Percentiles rank a stretch among this genome's conserved stretches.
phyloP scores from a whole-genome alignment of 2,113 vertebrate species.

The Perca fluviatilis region DNA sequence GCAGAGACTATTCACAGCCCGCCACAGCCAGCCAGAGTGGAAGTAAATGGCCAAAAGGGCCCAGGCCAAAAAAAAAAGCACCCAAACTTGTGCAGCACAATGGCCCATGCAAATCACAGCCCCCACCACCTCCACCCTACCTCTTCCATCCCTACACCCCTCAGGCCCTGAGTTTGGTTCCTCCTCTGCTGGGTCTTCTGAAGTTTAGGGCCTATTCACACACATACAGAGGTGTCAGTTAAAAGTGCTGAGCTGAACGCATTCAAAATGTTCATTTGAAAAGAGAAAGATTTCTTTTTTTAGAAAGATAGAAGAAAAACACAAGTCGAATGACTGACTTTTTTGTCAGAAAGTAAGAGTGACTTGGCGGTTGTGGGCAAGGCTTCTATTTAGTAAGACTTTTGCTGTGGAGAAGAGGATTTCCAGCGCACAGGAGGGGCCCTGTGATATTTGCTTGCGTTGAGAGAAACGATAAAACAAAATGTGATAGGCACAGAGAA shows the following conservation, averaged over 20 bases:
- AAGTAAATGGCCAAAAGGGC: constrained; percentile 90
- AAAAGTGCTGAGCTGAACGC: constrained; percentile 78
- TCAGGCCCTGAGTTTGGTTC: constrained; percentile 66
- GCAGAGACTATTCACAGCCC: constrained; percentile 87
- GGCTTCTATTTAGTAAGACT: constrained; percentile 36
- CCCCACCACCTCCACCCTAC: constrained; percentile 72
- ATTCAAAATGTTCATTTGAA: constrained; percentile 74
- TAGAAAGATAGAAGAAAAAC: constrained; percentile 73
- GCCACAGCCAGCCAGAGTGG: constrained; percentile 90
- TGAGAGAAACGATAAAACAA: constrained; percentile 40
- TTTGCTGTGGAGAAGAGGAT: constrained; percentile 15
- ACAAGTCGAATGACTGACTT: constrained; percentile 78
- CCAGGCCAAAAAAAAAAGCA: constrained; percentile 86
- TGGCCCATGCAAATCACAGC: constrained; percentile 87
- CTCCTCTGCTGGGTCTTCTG: constrained; percentile 80
- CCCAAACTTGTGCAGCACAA: constrained; percentile 90
- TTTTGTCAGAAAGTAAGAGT: constrained; percentile 75
- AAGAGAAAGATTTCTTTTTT: constrained; percentile 73
- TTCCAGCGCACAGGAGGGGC: constrained; percentile 41
- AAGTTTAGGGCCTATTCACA: constrained; percentile 85
- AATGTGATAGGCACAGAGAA: constrained; percentile 31
- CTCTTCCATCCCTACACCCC: constrained; percentile 66
- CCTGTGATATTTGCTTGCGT: constrained; percentile 22
- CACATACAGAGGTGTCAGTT: constrained; percentile 82
- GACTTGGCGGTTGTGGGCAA: constrained; percentile 49